Evolutionary conservation across 2,888 invertebrate genomes (phyloP), one percentile per base, ranked within the genome.

Genomic region (Pterostichus madidus): DNA sequence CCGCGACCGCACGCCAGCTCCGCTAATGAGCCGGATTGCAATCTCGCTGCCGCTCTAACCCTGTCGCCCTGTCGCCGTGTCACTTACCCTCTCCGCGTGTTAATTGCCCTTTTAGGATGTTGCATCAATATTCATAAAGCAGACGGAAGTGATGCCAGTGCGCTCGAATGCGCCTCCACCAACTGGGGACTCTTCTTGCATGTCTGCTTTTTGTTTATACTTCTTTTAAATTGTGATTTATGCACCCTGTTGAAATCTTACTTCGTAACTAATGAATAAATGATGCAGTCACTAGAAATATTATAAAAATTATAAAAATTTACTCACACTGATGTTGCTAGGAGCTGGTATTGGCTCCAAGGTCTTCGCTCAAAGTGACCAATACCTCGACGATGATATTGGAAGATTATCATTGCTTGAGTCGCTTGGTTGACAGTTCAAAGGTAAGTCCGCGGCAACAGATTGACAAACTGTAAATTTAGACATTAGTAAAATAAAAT

Each of bases 61-160:
- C 46, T 44, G 46, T 46, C 24, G 32, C 81, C 56, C 46, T 44
- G 46, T 46, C 24, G 32, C 68, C 35, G 46, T 81, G 61, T 75
- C 81, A 75, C 81, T 81, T 81, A 81, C 75, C 75, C 81, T 80
- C 68, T 61, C 39, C 64, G 59, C 44, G 49, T 75, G 75, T 81
- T 81, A 81, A 81, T 81, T 81, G 81, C 59, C 81, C 81, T 81
- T 80, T 81, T 81, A 75, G 81, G 81, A 81, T 73, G 81, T 75
- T 61, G 59, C 81, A 81, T 81, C 81, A 81, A 81, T 81, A 81
- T 81, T 81, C 81, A 81, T 81, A 81, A 75, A 75, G 44, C 75
- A 49, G n/a, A n/a, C 17, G 68, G 53, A 80, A 59, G 56, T 44
- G 39, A n/a, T 44, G 76, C 53, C 24, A 44, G 39, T 5, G 64